phyloP scores from a whole-genome alignment of 2,797 vertebrate species.

The Erethizon dorsatum region DNA sequence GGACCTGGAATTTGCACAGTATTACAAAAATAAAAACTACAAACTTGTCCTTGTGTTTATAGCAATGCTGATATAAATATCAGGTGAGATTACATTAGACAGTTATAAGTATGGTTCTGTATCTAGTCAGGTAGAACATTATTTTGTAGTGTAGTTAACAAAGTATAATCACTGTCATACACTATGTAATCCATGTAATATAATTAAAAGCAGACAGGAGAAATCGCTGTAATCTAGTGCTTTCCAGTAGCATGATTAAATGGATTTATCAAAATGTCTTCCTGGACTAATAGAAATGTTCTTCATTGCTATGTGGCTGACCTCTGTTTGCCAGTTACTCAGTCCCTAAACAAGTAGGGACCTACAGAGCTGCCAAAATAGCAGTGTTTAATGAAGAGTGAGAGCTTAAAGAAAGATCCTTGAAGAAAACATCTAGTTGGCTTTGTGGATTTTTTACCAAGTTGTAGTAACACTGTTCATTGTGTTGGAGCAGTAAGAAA shows the following conservation, averaged over 20 bases:
- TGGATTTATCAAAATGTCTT: slow-evolving; percentile 66
- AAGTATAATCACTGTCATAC: slow-evolving; percentile 55
- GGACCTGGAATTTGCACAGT: slow-evolving; percentile 5
- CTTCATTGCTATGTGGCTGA: slow-evolving; percentile 52
- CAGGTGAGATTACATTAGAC: slow-evolving; percentile 64
- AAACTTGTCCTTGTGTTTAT: slow-evolving; percentile 35
- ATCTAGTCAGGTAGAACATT: slow-evolving; percentile 45
- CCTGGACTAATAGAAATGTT: slow-evolving; percentile 59
- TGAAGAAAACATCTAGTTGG: not conserved
- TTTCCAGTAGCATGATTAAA: slow-evolving; percentile 67
- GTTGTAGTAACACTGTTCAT: slow-evolving; percentile 53
- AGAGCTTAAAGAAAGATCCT: not conserved
- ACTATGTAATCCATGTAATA: slow-evolving; percentile 66
- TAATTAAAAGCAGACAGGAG: slow-evolving; percentile 63
- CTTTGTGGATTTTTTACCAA: slow-evolving; percentile 60
- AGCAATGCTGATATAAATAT: slow-evolving; percentile 26
- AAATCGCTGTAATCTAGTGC: slow-evolving; percentile 59
- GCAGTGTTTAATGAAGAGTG: slow-evolving; percentile 35
- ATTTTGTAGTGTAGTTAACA: slow-evolving; percentile 60
- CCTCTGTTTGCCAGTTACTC: slow-evolving; percentile 14
- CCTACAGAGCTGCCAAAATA: slow-evolving; percentile 31
- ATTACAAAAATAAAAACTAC: not conserved
- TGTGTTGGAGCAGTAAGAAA: slow-evolving; percentile 28
- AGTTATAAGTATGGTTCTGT: slow-evolving; percentile 22
- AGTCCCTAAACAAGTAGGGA: not conserved